phyloP scores from a whole-genome alignment of 2,113 vertebrate genomes.

The Spea multiplicata region DNA sequence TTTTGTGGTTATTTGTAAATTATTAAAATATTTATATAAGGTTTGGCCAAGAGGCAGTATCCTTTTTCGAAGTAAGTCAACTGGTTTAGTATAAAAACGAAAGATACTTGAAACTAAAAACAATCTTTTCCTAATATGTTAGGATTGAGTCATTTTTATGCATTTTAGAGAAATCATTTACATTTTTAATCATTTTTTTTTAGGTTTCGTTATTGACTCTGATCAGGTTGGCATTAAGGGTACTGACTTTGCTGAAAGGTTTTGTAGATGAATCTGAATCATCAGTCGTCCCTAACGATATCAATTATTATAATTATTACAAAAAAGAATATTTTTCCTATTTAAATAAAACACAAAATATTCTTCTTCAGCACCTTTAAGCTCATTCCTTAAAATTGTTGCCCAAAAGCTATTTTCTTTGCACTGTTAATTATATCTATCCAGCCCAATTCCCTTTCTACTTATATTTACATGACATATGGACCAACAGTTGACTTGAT shows the following conservation, averaged over 20 bases:
- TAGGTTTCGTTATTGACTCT: slow-evolving; percentile 43
- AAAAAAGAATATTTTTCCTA: too few species aligned
- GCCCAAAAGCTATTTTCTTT: too few species aligned
- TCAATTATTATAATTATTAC: neutral
- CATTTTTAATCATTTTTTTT: neutral
- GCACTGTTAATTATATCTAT: too few species aligned
- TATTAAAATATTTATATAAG: slow-evolving; percentile 44
- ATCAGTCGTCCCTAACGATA: neutral
- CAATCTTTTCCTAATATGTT: slow-evolving; percentile 16
- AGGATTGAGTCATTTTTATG: slow-evolving; percentile 1
- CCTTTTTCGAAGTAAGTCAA: slow-evolving; percentile 42
- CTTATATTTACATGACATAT: too few species aligned
- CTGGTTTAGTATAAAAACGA: slow-evolving; percentile 33
- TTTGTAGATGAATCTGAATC: neutral
- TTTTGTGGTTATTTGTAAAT: slow-evolving; percentile 49
- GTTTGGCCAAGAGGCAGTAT: slow-evolving; percentile 48
- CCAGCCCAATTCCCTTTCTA: too few species aligned
- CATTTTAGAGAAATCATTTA: slow-evolving; percentile 24
- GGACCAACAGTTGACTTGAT: too few species aligned
- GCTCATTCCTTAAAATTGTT: too few species aligned
- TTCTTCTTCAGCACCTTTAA: too few species aligned
- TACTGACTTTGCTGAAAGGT: slow-evolving; percentile 55
- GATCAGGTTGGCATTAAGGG: slow-evolving; percentile 52
- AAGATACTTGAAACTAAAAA: slow-evolving; percentile 43
- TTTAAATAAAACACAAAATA: too few species aligned